Evolutionary conservation across 2,888 invertebrate genomes (phyloP), one percentile per base, ranked within the genome.

Genomic region (Agonum fuliginosum): DNA sequence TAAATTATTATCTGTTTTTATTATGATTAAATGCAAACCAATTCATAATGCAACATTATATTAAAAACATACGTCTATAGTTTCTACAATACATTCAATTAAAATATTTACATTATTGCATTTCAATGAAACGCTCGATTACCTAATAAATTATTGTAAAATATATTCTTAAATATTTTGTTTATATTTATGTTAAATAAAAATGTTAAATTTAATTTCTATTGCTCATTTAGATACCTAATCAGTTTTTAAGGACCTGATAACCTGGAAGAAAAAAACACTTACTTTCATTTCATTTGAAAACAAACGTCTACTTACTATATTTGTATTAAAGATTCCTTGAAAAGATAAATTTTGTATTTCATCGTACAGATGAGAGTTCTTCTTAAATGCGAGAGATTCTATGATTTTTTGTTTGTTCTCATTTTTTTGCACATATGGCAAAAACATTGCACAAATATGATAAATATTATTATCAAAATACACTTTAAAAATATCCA

Each of bases 401-500:
- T 75, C n/a, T 17, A 67, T 4, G 10, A 75, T 67, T 22, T 34
- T 51, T 6, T 20, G 19, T 30, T 4, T 46, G 5, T 5, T 43
- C 6, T 48, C 30, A 8, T 67, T 30, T 0, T 70, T 43, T 22
- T 30, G 65, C 20, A 75, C 27, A 20, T 75, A 75, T n/a, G 67
- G 65, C 14, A 67, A 46, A 48, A 75, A 37, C 48, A 67, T 67
- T 20, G 75, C 75, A 65, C 75, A 75, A 3, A 67, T 10, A 24
- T 67, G 51, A 30, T 51, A 51, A 22, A 30, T 24, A 51, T 51
- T 37, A 20, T 65, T 34, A 19, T 48, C 34, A 3, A 75, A 34
- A 48, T 46, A 34, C 22, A 20, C 8, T 8, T 51, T 4, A 30
- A 67, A 75, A 30, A 75, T 67, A 8, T 75, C 12, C 1, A 67